These are phyloP conservation scores for Trialeurodes vaporariorum DNA, from an alignment of 1,140 invertebrate species.

Conservation along the genomic window DNA sequence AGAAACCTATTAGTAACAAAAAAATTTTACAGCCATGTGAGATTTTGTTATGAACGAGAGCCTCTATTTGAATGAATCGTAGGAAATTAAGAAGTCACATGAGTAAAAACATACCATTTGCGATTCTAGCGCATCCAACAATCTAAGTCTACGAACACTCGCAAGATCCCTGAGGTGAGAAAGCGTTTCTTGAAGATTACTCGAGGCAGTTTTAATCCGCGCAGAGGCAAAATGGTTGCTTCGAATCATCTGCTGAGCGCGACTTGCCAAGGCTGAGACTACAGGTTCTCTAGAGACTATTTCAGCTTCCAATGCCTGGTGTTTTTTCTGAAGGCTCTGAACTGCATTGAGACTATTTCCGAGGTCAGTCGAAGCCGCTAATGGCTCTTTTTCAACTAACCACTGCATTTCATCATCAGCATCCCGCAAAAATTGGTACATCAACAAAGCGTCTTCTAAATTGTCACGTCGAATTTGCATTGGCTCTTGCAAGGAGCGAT, in stretches of 20 bases:
- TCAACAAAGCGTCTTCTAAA: constrained; percentile 68
- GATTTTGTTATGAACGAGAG: no score
- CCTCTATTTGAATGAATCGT: no score
- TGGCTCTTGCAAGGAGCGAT: constrained; percentile 74
- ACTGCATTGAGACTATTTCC: constrained; percentile 76
- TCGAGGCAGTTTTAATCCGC: constrained; percentile 52
- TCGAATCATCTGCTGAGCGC: constrained; percentile 65
- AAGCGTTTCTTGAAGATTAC: constrained; percentile 50
- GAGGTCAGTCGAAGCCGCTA: constrained; percentile 65
- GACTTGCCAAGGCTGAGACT: constrained; percentile 51
- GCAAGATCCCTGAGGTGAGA: constrained; percentile 54
- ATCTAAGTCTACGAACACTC: constrained; percentile 50
- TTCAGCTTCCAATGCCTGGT: constrained; percentile 75
- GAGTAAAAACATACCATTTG: constrained; percentile 53
- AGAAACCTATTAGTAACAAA: no score
- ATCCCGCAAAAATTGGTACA: constrained; percentile 76
- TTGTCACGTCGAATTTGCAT: constrained; percentile 81
- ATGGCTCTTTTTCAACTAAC: constrained; percentile 72
- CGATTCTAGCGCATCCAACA: constrained; percentile 72
- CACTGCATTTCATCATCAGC: constrained; percentile 77
- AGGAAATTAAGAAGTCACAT: no score
- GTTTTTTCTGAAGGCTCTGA: constrained; percentile 93
- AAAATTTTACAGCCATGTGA: no score
- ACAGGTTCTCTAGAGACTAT: constrained; percentile 69
- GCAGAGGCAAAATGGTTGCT: constrained; percentile 68